phyloP scores from a whole-genome alignment of 1,140 invertebrate species.

The Cyclina sinensis region DNA sequence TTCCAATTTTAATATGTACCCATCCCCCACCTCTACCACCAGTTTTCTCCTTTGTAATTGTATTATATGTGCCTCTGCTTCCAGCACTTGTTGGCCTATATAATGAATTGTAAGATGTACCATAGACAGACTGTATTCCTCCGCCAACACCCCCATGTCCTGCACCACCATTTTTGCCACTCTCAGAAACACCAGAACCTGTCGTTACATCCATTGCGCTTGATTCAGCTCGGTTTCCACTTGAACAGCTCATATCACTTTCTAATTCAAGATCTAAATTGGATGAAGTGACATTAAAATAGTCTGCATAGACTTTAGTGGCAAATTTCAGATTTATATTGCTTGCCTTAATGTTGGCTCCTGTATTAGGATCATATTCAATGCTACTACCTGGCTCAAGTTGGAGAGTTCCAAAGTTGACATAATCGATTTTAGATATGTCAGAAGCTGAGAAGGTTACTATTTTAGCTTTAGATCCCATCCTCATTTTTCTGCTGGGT shows the following conservation, averaged over 20 bases:
- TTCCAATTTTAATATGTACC: neutral
- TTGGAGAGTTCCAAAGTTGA: conserved; percentile 79
- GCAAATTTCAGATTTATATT: conserved; percentile 76
- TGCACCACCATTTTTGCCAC: conserved; percentile 34
- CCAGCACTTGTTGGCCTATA: conserved; percentile 24
- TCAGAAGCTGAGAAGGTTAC: conserved; percentile 73
- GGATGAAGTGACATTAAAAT: conserved; percentile 78
- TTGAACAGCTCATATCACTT: conserved; percentile 76
- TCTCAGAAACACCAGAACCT: conserved; percentile 61
- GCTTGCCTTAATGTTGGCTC: conserved; percentile 77
- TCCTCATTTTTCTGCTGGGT: conserved; percentile 72
- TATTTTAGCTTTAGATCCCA: conserved; percentile 76
- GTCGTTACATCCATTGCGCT: conserved; percentile 69
- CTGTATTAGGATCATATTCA: conserved; percentile 77
- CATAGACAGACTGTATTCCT: neutral
- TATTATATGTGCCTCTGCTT: conserved; percentile 27
- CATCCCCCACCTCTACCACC: conserved; percentile 29
- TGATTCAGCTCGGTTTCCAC: conserved; percentile 70
- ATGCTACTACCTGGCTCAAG: conserved; percentile 77
- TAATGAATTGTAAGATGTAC: conserved; percentile 10
- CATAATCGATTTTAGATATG: conserved; percentile 64
- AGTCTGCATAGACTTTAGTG: conserved; percentile 76
- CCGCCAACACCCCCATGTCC: conserved; percentile 23
- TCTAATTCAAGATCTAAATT: conserved; percentile 76
- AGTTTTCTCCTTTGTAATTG: neutral